Conservation (phyloP, 2,888 invertebrate species). For the Euphydryas editha region DNA sequence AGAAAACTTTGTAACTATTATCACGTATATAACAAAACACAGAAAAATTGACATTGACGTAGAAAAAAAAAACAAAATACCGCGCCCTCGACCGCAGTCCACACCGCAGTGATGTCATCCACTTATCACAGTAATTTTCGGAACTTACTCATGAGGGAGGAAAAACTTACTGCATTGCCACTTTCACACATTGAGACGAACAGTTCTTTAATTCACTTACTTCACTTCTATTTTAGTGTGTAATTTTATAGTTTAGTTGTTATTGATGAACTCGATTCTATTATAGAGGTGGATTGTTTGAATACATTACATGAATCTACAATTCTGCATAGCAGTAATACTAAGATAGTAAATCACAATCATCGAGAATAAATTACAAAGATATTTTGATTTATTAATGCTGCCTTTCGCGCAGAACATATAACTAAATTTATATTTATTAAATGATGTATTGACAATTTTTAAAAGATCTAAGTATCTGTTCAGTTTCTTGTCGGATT, state of each 20-base stretch:
- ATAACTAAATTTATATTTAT: no score
- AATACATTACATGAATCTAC: no score
- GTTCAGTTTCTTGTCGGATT: no score
- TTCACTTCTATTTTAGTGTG: neutral
- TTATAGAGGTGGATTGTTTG: neutral
- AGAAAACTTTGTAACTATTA: conserved; percentile 21
- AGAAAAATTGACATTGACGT: conserved; percentile 59
- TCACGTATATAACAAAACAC: conserved; percentile 48
- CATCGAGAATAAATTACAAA: no score
- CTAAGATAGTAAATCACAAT: no score
- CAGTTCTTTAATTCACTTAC: neutral
- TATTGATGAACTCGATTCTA: neutral
- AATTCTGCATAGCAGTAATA: no score
- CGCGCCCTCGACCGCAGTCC: conserved; percentile 42
- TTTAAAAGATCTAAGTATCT: no score
- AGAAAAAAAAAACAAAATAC: conserved; percentile 59
- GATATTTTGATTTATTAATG: no score
- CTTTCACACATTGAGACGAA: neutral
- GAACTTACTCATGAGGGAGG: conserved; percentile 34
- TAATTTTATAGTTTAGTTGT: neutral
- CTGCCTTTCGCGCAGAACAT: no score
- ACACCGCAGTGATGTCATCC: conserved; percentile 56
- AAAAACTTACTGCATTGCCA: neutral
- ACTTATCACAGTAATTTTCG: conserved; percentile 55
- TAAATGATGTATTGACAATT: no score